A percentile compares a stretch with the other conserved stretches of the same genome.
Conservation (phyloP, 2,797 vertebrate genomes). For the Acanthurus lineatus region DNA sequence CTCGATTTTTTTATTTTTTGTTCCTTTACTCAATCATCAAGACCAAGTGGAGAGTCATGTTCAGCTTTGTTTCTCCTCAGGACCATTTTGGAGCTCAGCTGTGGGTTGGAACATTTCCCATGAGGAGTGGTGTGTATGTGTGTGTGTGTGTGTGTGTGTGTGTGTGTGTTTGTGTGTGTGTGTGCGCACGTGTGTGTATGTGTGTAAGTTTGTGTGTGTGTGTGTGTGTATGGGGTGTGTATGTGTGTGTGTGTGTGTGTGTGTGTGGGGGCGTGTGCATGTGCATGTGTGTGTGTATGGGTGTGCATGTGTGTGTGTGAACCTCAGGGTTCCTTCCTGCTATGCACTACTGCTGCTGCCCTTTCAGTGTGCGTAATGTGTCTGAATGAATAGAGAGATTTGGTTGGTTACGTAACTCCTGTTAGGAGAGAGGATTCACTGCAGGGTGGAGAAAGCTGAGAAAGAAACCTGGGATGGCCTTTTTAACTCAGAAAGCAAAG, state of each 20-base stretch:
- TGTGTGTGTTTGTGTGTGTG: conserved; percentile 28
- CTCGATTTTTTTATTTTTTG: not conserved
- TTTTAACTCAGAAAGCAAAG: conserved; percentile 14
- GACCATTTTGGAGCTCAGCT: conserved; percentile 54
- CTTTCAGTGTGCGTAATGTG: conserved; percentile 68
- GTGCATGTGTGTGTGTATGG: no score
- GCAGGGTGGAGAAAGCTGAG: conserved; percentile 39
- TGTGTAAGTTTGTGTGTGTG: no score
- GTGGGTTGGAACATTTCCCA: conserved; percentile 48
- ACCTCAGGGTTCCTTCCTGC: conserved; percentile 71
- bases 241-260: no score
- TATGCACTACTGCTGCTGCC: conserved; percentile 55
- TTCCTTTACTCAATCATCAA: conserved; percentile 19
- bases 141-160: conserved; percentile 31
- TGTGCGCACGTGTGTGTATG: no score
- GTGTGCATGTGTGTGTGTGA: not conserved
- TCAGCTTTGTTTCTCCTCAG: conserved; percentile 35
- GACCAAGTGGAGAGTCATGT: conserved; percentile 22
- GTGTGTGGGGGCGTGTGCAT: no score
- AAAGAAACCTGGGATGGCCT: conserved; percentile 28
- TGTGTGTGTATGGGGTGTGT: no score
- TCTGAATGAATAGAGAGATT: conserved; percentile 72
- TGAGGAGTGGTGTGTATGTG: conserved; percentile 17
- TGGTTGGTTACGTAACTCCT: conserved; percentile 69
- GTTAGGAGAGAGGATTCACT: conserved; percentile 40